Conservation (phyloP, 2,888 invertebrate species). For the Thalpophila matura region DNA sequence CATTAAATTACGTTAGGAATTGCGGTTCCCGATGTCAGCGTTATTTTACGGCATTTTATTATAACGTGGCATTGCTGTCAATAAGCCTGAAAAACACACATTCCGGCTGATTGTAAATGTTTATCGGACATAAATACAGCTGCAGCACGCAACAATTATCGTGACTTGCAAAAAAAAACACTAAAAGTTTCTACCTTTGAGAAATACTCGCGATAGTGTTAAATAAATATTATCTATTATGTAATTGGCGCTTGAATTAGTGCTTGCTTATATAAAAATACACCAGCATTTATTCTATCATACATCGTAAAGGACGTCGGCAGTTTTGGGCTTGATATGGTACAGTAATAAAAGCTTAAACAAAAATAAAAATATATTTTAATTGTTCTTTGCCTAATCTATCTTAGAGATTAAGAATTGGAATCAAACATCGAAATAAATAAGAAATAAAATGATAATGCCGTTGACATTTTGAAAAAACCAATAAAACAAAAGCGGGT, state of each 20-base stretch:
- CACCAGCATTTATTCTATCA: slow-evolving; percentile 2
- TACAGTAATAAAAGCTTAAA: no score
- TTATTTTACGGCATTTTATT: slow-evolving; percentile 56
- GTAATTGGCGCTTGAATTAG: slow-evolving; percentile 45
- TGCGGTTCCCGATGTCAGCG: slow-evolving; percentile 45
- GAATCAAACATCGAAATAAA: no score
- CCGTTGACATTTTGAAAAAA: no score
- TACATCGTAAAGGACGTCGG: slow-evolving; percentile 15
- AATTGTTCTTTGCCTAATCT: no score
- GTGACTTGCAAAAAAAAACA: slow-evolving; percentile 26
- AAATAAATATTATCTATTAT: slow-evolving; percentile 42
- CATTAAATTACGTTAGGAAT: slow-evolving; percentile 59
- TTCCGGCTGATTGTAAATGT: slow-evolving; percentile 55
- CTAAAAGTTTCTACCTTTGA: slow-evolving; percentile 13
- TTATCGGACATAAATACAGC: slow-evolving; percentile 49
- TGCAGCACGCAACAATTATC: slow-evolving; percentile 54
- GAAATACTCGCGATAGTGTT: slow-evolving; percentile 26
- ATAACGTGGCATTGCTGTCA: slow-evolving; percentile 51
- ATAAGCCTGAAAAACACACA: slow-evolving; percentile 57
- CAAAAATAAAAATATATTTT: no score
- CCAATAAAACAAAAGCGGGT: no score
- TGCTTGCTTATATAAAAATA: slow-evolving; percentile 40
- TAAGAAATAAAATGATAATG: no score
- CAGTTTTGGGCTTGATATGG: no score
- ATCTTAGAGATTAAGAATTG: no score